A percentile compares a stretch with the other conserved stretches of the same genome.
phyloP scores from a whole-genome alignment of 2,113 vertebrate genomes.

The Jacana jacana region DNA sequence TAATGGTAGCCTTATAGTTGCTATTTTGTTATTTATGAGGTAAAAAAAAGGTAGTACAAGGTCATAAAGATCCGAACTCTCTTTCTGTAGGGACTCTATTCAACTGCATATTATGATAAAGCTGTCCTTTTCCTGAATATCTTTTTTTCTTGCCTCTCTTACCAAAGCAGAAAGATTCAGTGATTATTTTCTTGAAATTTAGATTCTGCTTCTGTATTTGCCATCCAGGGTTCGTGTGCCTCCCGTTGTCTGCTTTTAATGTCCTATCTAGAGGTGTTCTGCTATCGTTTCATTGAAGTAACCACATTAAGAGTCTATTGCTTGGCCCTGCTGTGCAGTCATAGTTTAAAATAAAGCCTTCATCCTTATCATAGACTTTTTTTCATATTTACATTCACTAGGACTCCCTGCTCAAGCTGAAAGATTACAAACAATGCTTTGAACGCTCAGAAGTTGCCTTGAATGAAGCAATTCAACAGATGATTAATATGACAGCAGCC shows the following conservation, averaged over 20 bases:
- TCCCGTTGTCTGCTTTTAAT: neutral
- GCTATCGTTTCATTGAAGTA: neutral
- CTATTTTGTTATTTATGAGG: neutral
- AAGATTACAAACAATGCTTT: slow-evolving; percentile 89
- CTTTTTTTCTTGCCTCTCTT: neutral
- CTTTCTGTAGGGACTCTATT: neutral
- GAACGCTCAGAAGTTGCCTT: slow-evolving; percentile 91
- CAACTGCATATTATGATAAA: neutral
- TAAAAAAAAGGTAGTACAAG: neutral
- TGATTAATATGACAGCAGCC: slow-evolving; percentile 77
- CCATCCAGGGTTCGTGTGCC: neutral
- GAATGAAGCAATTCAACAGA: slow-evolving; percentile 93
- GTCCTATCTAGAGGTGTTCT: neutral
- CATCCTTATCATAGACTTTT: neutral
- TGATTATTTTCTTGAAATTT: neutral
- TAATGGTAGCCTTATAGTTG: neutral
- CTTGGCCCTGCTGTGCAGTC: neutral
- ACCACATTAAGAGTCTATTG: neutral
- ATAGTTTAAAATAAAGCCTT: neutral
- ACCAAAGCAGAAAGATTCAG: neutral
- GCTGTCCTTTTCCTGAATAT: neutral
- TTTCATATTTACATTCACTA: slow-evolving; percentile 51
- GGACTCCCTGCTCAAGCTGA: slow-evolving; percentile 89
- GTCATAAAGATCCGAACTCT: neutral
- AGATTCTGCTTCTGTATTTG: neutral